phyloP scores from a whole-genome alignment of 2,113 vertebrate species.

The Pristiophorus japonicus region DNA sequence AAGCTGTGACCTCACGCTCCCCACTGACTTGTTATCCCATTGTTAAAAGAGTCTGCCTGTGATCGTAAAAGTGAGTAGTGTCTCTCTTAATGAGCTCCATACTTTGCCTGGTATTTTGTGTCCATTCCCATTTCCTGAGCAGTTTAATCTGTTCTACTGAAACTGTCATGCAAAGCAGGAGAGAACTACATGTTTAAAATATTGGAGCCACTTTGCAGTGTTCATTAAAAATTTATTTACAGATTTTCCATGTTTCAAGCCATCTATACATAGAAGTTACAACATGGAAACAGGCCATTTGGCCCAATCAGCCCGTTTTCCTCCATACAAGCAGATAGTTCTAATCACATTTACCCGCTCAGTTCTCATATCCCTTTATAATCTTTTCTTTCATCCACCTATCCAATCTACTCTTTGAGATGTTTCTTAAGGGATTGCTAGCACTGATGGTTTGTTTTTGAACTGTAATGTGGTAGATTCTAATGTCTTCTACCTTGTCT shows the following conservation, averaged over 20 bases:
- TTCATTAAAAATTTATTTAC: conserved; percentile 30
- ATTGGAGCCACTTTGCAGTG: not conserved
- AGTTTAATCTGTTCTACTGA: conserved; percentile 17
- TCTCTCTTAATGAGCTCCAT: conserved; percentile 21
- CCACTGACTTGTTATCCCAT: conserved; percentile 27
- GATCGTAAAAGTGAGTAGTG: not conserved
- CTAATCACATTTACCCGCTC: not conserved
- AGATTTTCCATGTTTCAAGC: not conserved
- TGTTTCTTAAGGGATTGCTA: not conserved
- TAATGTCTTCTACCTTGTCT: not conserved
- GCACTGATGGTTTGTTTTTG: not conserved
- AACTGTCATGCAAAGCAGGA: conserved; percentile 24
- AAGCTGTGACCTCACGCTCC: conserved; percentile 9
- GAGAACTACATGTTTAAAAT: not conserved
- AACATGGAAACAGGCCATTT: conserved; percentile 1
- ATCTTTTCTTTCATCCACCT: not conserved
- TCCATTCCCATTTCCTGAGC: not conserved
- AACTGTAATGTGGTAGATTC: not conserved
- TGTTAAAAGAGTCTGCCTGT: not conserved
- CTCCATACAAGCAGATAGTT: not conserved
- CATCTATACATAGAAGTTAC: not conserved
- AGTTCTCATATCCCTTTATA: not conserved
- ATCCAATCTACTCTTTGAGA: not conserved
- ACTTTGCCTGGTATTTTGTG: not conserved
- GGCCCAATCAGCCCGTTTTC: not conserved